A percentile compares a stretch with the other conserved stretches of the same genome.
Evolutionary conservation across 2,113 vertebrate species (phyloP).

Genomic region (Mus pahari): DNA sequence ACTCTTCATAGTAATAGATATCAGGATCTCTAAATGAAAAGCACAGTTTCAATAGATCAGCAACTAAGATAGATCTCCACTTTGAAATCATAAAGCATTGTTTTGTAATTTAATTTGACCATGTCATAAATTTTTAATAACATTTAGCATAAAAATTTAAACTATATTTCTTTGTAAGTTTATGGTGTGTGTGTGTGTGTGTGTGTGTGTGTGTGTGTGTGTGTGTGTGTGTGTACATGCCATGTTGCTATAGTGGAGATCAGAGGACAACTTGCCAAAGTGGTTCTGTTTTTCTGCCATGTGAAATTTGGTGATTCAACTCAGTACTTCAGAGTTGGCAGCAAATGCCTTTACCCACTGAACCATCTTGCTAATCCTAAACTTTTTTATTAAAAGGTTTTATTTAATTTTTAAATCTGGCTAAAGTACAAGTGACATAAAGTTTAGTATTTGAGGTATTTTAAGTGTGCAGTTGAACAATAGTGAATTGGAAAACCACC

Average conservation of each 20-base stretch:
- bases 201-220: not conserved
- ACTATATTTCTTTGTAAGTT: not conserved
- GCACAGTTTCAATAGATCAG: not conserved
- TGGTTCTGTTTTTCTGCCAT: not conserved
- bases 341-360: not conserved
- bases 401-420: not conserved
- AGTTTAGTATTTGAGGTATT: not conserved
- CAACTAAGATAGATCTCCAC: not conserved
- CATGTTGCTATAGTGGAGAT: too few relatives aligned
- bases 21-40: not conserved
- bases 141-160: not conserved
- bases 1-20: constrained; percentile 22
- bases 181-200: not conserved
- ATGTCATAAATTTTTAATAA: not conserved
- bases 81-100: constrained; percentile 10
- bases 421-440: constrained; percentile 14
- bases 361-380: not conserved
- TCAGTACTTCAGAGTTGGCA: not conserved
- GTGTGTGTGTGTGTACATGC: too few relatives aligned
- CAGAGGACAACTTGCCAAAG: not conserved
- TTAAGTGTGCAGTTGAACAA: not conserved
- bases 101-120: not conserved
- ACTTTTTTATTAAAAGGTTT: not conserved
- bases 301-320: not conserved
- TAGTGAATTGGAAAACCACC: not conserved